Evolutionary conservation across 2,797 vertebrate species (phyloP).

Genomic region (Podargus strigoides): DNA sequence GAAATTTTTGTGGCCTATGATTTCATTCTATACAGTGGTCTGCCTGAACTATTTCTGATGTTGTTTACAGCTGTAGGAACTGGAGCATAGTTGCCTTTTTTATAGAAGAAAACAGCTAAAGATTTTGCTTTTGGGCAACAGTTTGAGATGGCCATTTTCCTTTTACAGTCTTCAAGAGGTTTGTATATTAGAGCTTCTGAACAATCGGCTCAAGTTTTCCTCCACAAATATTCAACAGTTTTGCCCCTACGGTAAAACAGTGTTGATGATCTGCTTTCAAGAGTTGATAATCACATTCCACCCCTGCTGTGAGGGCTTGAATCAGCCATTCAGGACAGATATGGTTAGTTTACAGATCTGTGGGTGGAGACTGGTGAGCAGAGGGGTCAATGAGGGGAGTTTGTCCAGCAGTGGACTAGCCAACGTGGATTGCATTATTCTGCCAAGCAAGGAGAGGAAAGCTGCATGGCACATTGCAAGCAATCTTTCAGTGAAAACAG

Average conservation of each 20-base stretch:
- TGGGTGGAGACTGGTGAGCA: background rate
- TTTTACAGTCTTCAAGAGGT: background rate
- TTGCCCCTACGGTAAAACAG: background rate
- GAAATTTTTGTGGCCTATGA: slow-evolving; percentile 37
- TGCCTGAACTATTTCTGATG: slow-evolving; percentile 20
- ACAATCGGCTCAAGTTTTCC: background rate
- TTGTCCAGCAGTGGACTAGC: background rate
- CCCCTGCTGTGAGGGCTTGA: background rate
- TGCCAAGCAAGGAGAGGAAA: background rate
- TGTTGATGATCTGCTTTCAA: background rate
- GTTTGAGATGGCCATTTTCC: background rate
- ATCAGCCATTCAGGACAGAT: background rate
- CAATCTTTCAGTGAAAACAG: background rate
- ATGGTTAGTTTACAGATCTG: background rate
- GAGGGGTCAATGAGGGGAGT: background rate
- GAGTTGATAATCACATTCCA: background rate
- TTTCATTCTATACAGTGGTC: background rate
- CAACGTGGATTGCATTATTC: background rate
- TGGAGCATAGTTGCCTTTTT: background rate
- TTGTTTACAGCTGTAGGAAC: slow-evolving; percentile 32
- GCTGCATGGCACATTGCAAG: background rate
- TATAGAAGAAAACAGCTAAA: background rate
- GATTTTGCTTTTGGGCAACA: background rate
- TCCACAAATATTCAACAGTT: slow-evolving; percentile 26
- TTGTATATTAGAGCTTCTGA: background rate